These are phyloP conservation scores for Mustela nigripes DNA, from an alignment of 2,113 vertebrate species.

Conservation along the genomic window DNA sequence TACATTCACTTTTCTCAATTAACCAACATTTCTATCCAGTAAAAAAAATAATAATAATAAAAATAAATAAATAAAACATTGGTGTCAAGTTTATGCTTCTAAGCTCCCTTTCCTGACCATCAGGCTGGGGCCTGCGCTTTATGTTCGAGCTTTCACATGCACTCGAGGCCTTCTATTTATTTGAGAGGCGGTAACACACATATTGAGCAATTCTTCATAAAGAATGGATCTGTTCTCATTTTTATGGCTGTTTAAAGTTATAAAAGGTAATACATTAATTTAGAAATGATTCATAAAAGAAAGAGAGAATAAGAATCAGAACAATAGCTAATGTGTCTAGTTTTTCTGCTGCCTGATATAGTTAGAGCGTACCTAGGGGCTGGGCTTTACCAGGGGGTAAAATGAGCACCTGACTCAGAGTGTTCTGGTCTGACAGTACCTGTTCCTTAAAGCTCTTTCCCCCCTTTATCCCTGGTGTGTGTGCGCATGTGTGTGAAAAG, in stretches of 20 bases:
- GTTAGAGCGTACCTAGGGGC: not conserved
- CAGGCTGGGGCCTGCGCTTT: not conserved
- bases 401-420: not conserved
- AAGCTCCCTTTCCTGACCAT: not conserved
- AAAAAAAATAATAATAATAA: conserved; percentile 23
- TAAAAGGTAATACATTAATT: conserved; percentile 76
- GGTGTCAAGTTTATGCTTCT: not conserved
- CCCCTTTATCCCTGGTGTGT: not conserved
- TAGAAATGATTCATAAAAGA: conserved; percentile 71
- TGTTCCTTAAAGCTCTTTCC: not conserved
- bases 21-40: not conserved
- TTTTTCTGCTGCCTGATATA: conserved; percentile 30
- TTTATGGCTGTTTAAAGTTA: conserved; percentile 64
- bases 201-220: conserved; percentile 39
- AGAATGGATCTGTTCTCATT: conserved; percentile 60
- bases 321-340: conserved; percentile 40
- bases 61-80: conserved; percentile 50
- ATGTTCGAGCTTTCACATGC: not conserved
- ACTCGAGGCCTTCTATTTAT: conserved; percentile 23
- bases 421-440: not conserved
- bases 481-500: not conserved
- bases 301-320: conserved; percentile 14
- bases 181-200: not conserved
- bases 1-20: conserved; percentile 53
- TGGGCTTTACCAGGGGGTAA: not conserved